phyloP scores from a whole-genome alignment of 2,888 invertebrate genomes.

The Pollenia labialis region DNA sequence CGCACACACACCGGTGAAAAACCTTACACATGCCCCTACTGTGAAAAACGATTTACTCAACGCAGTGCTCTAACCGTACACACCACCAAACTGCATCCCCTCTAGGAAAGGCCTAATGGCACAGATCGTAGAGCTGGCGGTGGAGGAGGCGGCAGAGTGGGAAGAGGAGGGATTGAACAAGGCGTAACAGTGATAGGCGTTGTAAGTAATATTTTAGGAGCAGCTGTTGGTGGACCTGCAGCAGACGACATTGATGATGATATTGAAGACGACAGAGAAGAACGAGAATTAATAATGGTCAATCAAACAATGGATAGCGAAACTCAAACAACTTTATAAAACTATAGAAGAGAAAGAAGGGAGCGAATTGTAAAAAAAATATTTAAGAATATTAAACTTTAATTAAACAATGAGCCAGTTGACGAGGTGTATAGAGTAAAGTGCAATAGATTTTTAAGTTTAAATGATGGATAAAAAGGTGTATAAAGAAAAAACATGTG shows the following conservation, averaged over 20 bases:
- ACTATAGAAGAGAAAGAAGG: slow-evolving; percentile 49
- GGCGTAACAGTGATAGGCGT: slow-evolving; percentile 26
- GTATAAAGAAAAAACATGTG: background rate
- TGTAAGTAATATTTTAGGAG: slow-evolving; percentile 37
- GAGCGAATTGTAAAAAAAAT: slow-evolving; percentile 45
- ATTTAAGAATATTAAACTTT: slow-evolving; percentile 1
- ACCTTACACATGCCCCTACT: slow-evolving; percentile 83
- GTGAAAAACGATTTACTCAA: slow-evolving; percentile 83
- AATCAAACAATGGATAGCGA: slow-evolving; percentile 68
- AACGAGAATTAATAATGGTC: slow-evolving; percentile 60
- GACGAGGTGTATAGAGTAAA: slow-evolving; percentile 1
- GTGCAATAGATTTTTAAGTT: slow-evolving; percentile 51
- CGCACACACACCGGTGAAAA: slow-evolving; percentile 83
- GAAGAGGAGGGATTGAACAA: slow-evolving; percentile 19
- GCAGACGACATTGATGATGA: slow-evolving; percentile 8
- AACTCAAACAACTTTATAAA: slow-evolving; percentile 70
- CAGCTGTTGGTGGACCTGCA: slow-evolving; percentile 13
- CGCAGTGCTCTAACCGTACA: slow-evolving; percentile 83
- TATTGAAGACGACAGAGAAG: slow-evolving; percentile 36
- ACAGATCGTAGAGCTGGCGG: slow-evolving; percentile 76
- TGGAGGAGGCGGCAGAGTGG: slow-evolving; percentile 65
- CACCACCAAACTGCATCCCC: slow-evolving; percentile 83
- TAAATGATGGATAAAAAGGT: background rate
- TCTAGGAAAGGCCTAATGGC: slow-evolving; percentile 81
- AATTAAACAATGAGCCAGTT: background rate